Evolutionary conservation across 2,888 invertebrate species (phyloP).

Genomic region (Drosophila niveifrons): DNA sequence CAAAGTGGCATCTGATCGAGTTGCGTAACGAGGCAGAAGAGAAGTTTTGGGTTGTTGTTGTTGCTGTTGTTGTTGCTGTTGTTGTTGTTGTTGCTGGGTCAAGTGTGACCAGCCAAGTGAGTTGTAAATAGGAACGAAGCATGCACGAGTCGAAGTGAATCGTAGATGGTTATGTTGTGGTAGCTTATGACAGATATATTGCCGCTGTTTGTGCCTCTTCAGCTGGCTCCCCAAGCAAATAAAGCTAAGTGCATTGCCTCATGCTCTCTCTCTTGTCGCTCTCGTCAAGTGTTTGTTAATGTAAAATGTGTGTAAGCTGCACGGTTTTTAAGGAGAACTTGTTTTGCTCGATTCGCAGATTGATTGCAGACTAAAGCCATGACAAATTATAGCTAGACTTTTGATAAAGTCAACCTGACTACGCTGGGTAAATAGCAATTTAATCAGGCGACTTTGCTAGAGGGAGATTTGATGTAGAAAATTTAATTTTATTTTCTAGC

Average conservation of each 20-base stretch:
- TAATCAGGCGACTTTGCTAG: neutral
- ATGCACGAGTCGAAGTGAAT: neutral
- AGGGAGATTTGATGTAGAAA: too few relatives aligned
- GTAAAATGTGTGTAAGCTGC: constrained; percentile 52
- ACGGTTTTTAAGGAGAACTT: constrained; percentile 14
- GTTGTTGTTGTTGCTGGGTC: constrained; percentile 50
- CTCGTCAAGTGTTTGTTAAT: constrained; percentile 65
- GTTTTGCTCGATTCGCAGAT: constrained; percentile 47
- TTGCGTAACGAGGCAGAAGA: constrained; percentile 50
- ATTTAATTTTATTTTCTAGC: too few relatives aligned
- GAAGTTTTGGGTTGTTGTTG: constrained; percentile 10
- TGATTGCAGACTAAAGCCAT: constrained; percentile 39
- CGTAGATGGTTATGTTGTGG: constrained; percentile 19
- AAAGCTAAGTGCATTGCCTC: constrained; percentile 69
- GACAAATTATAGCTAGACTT: constrained; percentile 29
- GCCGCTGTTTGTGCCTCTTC: constrained; percentile 38
- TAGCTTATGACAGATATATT: constrained; percentile 63
- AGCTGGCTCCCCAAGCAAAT: constrained; percentile 71
- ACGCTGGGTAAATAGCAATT: neutral
- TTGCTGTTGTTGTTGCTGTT: constrained; percentile 29
- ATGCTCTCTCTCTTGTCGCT: constrained; percentile 19
- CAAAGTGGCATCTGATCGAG: constrained; percentile 62
- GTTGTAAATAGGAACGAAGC: constrained; percentile 64
- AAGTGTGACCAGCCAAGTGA: constrained; percentile 59
- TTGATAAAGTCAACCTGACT: constrained; percentile 2